Conservation (phyloP, 2,888 invertebrate genomes). For the Synanthedon andrenaeformis region DNA sequence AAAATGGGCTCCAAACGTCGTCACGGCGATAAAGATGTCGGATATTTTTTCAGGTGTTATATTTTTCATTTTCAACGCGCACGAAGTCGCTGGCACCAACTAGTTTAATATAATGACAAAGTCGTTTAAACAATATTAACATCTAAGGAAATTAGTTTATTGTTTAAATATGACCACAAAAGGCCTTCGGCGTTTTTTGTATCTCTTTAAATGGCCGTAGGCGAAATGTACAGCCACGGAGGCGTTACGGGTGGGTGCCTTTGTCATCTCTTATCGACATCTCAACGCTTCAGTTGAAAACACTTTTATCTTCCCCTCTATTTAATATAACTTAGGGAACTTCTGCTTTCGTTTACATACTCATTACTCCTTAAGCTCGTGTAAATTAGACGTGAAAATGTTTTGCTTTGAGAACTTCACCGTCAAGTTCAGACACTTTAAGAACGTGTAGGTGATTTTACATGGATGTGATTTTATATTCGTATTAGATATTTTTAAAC, state of each 20-base stretch:
- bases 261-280: slow-evolving; percentile 39
- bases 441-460: neutral
- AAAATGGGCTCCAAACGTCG: too few relatives aligned
- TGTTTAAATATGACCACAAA: too few relatives aligned
- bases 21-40: too few relatives aligned
- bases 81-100: too few relatives aligned
- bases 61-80: too few relatives aligned
- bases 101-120: too few relatives aligned
- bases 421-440: neutral
- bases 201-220: too few relatives aligned
- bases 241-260: slow-evolving; percentile 19
- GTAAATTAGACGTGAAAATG: neutral
- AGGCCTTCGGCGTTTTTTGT: too few relatives aligned
- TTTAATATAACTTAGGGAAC: slow-evolving; percentile 26
- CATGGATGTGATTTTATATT: neutral
- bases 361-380: slow-evolving; percentile 6
- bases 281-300: slow-evolving; percentile 23
- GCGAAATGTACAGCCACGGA: slow-evolving; percentile 18
- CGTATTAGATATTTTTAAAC: neutral
- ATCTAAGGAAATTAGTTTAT: too few relatives aligned
- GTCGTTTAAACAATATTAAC: too few relatives aligned
- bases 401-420: neutral
- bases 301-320: slow-evolving; percentile 25
- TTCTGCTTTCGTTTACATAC: slow-evolving; percentile 18
- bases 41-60: too few relatives aligned